Conservation (phyloP, 2,888 invertebrate genomes). For the Perithous albicinctus region DNA sequence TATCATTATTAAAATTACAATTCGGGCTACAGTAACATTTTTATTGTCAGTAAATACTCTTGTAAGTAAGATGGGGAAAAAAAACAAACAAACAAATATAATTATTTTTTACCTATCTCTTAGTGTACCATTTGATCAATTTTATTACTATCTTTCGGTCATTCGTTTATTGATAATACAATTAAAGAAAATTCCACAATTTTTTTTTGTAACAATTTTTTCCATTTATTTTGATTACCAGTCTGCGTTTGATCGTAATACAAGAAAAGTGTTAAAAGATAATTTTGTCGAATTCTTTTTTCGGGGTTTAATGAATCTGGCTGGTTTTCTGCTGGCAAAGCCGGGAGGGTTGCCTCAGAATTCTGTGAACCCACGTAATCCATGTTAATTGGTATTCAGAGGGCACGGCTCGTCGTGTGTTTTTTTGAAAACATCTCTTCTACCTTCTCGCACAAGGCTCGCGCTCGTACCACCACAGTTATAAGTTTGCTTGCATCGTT, state of each 20-base stretch:
- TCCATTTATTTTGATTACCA: neutral
- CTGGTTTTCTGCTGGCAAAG: constrained; percentile 17
- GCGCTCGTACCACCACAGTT: constrained; percentile 62
- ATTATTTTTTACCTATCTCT: neutral
- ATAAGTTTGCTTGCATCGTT: constrained; percentile 5
- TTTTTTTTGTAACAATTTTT: neutral
- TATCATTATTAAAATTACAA: no score
- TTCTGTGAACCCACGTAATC: constrained; percentile 76
- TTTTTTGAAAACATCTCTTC: constrained; percentile 73
- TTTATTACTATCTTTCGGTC: neutral
- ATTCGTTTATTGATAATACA: neutral
- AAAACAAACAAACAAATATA: no score
- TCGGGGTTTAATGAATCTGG: constrained; percentile 41
- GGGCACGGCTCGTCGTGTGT: constrained; percentile 69
- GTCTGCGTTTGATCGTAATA: neutral
- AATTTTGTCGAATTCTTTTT: constrained; percentile 10
- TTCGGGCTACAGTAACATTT: no score
- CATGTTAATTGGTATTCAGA: constrained; percentile 80
- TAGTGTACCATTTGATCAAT: neutral
- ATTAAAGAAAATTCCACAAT: neutral
- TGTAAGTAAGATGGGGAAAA: no score
- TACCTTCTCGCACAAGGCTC: constrained; percentile 37
- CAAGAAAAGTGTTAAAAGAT: constrained; percentile 24
- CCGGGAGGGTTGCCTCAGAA: constrained; percentile 65
- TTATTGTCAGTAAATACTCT: no score